A percentile compares a stretch with the other conserved stretches of the same genome.
These are phyloP conservation scores for Caerostris extrusa DNA, from an alignment of 1,140 invertebrate species.

Conservation along the genomic window DNA sequence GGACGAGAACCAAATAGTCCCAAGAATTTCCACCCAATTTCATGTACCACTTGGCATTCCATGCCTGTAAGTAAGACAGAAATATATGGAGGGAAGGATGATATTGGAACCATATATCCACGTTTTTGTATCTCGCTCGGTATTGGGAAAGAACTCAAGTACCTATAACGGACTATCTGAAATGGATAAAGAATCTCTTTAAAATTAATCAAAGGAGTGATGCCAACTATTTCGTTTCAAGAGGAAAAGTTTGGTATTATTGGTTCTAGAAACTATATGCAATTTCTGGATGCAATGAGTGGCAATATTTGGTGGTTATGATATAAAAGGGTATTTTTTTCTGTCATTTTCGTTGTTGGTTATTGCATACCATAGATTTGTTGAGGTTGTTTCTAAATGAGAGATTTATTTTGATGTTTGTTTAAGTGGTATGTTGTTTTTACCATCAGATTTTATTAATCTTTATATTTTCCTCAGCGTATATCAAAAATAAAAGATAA, in stretches of 20 bases:
- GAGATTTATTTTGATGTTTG: too few relatives aligned
- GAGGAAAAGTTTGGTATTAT: neutral
- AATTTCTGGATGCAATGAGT: neutral
- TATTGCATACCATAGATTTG: neutral
- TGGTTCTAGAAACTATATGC: conserved; percentile 16
- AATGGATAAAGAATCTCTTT: conserved; percentile 1
- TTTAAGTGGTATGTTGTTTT: too few relatives aligned
- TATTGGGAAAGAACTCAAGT: neutral
- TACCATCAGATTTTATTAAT: too few relatives aligned
- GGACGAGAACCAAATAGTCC: neutral
- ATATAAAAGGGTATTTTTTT: neutral
- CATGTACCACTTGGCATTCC: neutral
- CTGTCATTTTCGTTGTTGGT: neutral
- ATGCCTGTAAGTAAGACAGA: neutral
- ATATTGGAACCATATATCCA: neutral
- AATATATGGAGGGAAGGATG: neutral
- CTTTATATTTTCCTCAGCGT: too few relatives aligned
- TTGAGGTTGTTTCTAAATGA: neutral
- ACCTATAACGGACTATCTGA: neutral
- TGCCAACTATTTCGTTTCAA: neutral
- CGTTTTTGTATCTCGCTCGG: neutral
- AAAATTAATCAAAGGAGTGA: conserved; percentile 27
- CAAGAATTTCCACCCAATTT: conserved; percentile 7
- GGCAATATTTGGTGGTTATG: neutral
- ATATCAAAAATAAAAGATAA: too few relatives aligned